Evolutionary conservation across 2,113 vertebrate genomes (phyloP).

Genomic region (Platycercus adscitus): DNA sequence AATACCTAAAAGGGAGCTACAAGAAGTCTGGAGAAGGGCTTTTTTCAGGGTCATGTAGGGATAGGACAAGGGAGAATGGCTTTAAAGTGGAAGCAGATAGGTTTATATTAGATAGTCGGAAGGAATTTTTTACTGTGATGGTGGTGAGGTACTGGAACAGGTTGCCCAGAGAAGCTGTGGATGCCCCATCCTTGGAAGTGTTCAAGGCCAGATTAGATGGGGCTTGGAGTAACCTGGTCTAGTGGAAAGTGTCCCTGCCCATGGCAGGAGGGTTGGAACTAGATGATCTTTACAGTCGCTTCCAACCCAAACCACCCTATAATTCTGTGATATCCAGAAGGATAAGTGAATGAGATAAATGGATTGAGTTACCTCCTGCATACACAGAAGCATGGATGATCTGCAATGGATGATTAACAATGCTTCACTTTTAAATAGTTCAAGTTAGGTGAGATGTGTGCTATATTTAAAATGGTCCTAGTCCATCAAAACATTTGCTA

Average conservation of each 20-base stretch:
- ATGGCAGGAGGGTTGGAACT: background rate
- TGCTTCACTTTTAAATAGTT: background rate
- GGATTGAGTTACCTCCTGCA: background rate
- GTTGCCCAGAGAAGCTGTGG: background rate
- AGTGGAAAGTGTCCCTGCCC: background rate
- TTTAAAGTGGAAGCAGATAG: background rate
- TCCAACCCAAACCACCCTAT: background rate
- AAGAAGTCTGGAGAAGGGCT: background rate
- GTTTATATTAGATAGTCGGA: background rate
- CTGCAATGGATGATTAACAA: background rate
- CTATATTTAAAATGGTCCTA: background rate
- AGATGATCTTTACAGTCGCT: background rate
- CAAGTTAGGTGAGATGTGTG: background rate
- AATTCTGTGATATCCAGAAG: background rate
- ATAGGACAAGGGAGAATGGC: background rate
- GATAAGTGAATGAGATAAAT: background rate
- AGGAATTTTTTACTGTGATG: background rate
- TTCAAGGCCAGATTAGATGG: background rate
- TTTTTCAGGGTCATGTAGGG: background rate
- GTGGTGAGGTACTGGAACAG: background rate
- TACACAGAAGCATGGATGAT: background rate
- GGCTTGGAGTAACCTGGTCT: background rate
- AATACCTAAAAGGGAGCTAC: background rate
- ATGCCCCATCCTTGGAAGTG: background rate
- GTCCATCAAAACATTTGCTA: rapidly evolving